These are phyloP conservation scores for Nephrotoma flavescens DNA, from an alignment of 2,888 invertebrate species.

Conservation along the genomic window DNA sequence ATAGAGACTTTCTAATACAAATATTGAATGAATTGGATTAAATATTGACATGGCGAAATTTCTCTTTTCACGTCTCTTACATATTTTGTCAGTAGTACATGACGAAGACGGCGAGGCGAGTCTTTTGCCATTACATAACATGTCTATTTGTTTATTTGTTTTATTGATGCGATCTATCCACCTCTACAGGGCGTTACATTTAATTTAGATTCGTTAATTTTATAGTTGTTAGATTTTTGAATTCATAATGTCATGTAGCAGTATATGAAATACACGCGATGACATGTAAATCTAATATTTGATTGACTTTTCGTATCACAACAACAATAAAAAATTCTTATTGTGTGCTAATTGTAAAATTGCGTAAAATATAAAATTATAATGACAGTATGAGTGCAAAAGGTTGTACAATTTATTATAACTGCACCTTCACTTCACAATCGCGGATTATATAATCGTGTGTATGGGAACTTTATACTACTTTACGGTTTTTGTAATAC, in stretches of 20 bases:
- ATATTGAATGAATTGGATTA: not conserved
- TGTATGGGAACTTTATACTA: not conserved
- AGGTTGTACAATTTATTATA: not conserved
- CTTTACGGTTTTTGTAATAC: not conserved
- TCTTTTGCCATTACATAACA: not conserved
- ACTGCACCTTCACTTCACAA: not conserved
- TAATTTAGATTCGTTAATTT: not conserved
- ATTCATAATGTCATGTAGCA: not conserved
- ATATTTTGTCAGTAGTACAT: not conserved
- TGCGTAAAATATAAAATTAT: not conserved
- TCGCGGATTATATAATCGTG: not conserved
- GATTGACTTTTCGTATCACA: not conserved
- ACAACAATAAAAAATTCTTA: not conserved
- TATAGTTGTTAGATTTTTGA: too few species aligned
- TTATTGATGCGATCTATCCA: not conserved
- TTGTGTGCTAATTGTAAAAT: not conserved
- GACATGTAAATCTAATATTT: not conserved
- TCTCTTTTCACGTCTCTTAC: not conserved
- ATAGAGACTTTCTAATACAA: not conserved
- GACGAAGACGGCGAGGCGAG: not conserved
- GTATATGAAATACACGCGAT: not conserved
- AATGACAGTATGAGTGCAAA: not conserved
- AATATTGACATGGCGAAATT: not conserved
- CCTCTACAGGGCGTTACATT: not conserved
- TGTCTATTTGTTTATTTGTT: not conserved